Evolutionary conservation across 2,888 invertebrate genomes (phyloP).

Genomic region (Melanophora roralis): DNA sequence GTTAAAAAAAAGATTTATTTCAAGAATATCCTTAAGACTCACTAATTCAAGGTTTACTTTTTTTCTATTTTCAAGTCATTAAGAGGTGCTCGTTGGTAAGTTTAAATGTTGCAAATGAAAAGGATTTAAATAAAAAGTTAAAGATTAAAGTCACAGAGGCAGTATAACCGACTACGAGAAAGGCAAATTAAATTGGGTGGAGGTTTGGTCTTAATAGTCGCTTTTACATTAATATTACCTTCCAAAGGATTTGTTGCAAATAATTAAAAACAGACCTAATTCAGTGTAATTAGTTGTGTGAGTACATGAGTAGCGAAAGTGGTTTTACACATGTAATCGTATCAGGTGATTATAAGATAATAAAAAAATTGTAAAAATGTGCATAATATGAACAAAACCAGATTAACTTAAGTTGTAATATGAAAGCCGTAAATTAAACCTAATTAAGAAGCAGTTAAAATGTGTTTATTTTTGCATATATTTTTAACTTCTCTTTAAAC

Average conservation of each 20-base stretch:
- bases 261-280: conserved; percentile 9
- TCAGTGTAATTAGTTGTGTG: not conserved
- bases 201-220: not conserved
- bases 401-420: too few relatives aligned
- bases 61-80: not conserved
- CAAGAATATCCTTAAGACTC: conserved; percentile 2
- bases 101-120: not conserved
- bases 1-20: not conserved
- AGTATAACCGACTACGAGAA: not conserved
- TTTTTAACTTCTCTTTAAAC: too few relatives aligned
- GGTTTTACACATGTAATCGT: not conserved
- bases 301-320: conserved; percentile 17
- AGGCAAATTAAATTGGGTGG: not conserved
- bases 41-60: not conserved
- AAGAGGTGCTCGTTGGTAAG: not conserved
- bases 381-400: too few relatives aligned
- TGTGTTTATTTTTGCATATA: too few relatives aligned
- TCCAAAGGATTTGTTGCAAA: not conserved
- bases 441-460: too few relatives aligned
- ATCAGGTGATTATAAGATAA: not conserved
- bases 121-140: conserved; percentile 13
- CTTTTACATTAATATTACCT: not conserved
- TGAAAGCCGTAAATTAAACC: too few relatives aligned
- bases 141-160: not conserved
- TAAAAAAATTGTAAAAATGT: too few relatives aligned